Evolutionary conservation across 64 coral and sea anemone species (phyloP).

Genomic region (Anthopleura sola): DNA sequence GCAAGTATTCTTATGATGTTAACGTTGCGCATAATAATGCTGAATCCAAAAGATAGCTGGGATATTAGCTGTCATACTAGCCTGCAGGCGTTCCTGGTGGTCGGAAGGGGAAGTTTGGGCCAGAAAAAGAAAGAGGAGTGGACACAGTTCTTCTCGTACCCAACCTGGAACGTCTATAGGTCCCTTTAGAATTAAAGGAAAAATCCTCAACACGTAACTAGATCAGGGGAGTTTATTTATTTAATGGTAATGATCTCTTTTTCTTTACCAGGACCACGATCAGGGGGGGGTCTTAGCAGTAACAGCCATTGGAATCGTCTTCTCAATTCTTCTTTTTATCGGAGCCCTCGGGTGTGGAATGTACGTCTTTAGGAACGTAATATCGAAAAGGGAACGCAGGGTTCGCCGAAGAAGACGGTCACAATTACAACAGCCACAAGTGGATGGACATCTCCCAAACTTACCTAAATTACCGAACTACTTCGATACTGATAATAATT

Average conservation of each 20-base stretch:
- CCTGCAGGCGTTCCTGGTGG: too few relatives aligned
- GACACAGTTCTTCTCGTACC: too few relatives aligned
- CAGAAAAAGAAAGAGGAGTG: too few relatives aligned
- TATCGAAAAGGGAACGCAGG: background rate
- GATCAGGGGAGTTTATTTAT: too few relatives aligned
- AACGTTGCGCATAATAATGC: too few relatives aligned
- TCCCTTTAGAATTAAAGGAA: too few relatives aligned
- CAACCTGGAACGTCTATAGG: too few relatives aligned
- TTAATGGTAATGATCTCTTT: background rate
- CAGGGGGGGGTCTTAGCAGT: background rate
- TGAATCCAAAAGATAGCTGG: too few relatives aligned
- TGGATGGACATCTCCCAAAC: background rate
- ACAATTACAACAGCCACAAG: background rate
- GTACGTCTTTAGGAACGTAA: background rate
- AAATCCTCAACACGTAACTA: too few relatives aligned
- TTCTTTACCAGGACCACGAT: background rate
- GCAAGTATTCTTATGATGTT: too few relatives aligned
- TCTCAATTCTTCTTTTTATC: background rate
- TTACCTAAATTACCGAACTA: conserved; percentile 8
- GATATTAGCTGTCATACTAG: too few relatives aligned
- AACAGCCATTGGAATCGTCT: background rate
- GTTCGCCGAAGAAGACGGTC: background rate
- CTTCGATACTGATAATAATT: background rate
- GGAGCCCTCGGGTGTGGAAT: background rate
- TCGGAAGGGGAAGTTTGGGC: too few relatives aligned